Percentiles rank a stretch among this genome's conserved stretches.
phyloP scores from a whole-genome alignment of 2,888 invertebrate species.

The Junonia oenone region DNA sequence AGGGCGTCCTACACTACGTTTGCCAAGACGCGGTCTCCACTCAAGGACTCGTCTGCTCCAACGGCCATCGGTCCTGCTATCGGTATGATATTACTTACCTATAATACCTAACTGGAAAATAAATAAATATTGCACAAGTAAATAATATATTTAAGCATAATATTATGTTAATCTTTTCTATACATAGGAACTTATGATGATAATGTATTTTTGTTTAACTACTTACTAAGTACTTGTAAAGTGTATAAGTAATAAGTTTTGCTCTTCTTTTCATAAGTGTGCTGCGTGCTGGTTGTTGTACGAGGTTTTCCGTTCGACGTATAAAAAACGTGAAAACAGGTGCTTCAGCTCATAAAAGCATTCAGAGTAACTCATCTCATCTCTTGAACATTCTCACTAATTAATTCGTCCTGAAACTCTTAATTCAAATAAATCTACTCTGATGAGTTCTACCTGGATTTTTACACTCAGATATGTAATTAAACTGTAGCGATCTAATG shows the following conservation, averaged over 20 bases:
- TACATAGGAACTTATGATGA: too few species aligned
- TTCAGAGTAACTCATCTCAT: conserved; percentile 16
- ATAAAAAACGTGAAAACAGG: conserved; percentile 7
- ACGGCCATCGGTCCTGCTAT: too few species aligned
- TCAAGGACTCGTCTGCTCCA: too few species aligned
- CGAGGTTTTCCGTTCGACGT: background rate
- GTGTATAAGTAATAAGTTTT: background rate
- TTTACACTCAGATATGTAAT: background rate
- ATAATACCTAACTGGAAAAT: too few species aligned
- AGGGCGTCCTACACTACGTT: too few species aligned
- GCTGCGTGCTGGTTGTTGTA: background rate
- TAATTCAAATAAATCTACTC: conserved; percentile 8
- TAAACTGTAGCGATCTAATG: background rate
- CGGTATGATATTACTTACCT: too few species aligned
- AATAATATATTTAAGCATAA: too few species aligned
- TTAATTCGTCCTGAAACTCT: conserved; percentile 18
- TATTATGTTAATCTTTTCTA: too few species aligned
- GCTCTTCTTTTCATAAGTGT: background rate
- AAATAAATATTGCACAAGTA: too few species aligned
- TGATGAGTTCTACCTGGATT: background rate
- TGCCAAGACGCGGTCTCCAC: too few species aligned
- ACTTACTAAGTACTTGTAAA: too few species aligned
- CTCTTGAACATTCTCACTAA: conserved; percentile 18
- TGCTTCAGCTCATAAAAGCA: conserved; percentile 12
- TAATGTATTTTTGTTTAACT: too few species aligned